Percentiles rank a stretch among this genome's conserved stretches.
phyloP scores from a whole-genome alignment of 2,113 vertebrate species.

The Sigmodon hispidus region DNA sequence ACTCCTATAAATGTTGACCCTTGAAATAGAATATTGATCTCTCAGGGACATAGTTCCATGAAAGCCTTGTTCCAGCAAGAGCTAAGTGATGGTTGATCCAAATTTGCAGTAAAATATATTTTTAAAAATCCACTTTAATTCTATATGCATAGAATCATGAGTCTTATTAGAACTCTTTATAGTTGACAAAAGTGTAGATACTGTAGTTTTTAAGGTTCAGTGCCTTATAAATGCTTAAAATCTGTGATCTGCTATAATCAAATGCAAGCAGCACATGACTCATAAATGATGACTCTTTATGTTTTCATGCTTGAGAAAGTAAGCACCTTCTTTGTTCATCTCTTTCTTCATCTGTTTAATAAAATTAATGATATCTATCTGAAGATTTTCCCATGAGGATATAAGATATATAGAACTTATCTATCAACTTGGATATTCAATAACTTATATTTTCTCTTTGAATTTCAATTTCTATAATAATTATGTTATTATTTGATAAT shows the following conservation, averaged over 20 bases:
- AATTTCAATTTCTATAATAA: not conserved
- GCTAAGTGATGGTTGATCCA: not conserved
- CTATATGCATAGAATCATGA: not conserved
- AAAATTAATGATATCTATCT: not conserved
- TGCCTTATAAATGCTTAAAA: not conserved
- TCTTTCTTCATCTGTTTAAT: conserved; percentile 36
- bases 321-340: not conserved
- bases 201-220: not conserved
- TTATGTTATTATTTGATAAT: conserved; percentile 30
- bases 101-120: not conserved
- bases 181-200: not conserved
- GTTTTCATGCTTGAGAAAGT: not conserved
- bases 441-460: not conserved
- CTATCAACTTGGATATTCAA: not conserved
- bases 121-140: not conserved
- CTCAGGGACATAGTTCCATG: not conserved
- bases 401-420: not conserved
- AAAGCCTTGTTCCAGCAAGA: not conserved
- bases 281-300: not conserved
- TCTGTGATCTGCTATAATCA: not conserved
- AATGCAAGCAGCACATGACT: not conserved
- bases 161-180: not conserved
- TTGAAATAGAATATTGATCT: not conserved
- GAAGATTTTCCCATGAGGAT: not conserved
- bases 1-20: not conserved